Evolutionary conservation across 2,113 vertebrate genomes (phyloP), one percentile per base, ranked within the genome.

Genomic region (Bambusicola thoracicus): DNA sequence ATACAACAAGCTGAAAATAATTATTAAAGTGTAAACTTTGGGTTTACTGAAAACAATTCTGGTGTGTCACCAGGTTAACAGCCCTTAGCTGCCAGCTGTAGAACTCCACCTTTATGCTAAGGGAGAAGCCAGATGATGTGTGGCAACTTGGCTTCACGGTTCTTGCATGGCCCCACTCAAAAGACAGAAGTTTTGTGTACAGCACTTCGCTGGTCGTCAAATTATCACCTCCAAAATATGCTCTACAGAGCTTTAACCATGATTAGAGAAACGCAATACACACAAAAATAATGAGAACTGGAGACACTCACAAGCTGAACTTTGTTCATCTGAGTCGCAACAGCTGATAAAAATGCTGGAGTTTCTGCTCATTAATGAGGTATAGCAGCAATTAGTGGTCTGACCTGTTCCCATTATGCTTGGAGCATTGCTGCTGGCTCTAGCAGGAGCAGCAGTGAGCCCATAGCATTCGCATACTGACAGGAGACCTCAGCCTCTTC

Each of bases 311-410:
- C 75, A 49, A 75, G 25, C 46, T 82, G 84, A 93, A 73, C 81
- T 91, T 85, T 77, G 67, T 21, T 66, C 66, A 5, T 9, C 12
- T 27, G 61, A 78, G 38, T 4, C 70, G 53, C 32, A 62, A 69
- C 81, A 89, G 93, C 62, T 69, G 72, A 91, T 41, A 49, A 85
- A 74, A 67, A 20, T 53, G 58, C 44, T 72, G 36, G n/a, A 46
- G 67, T 32, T 94, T 65, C 75, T 82, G 87, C 90, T 92, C 93
- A 62, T 95, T 91, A 91, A 87, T 75, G 85, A 95, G 44, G 43
- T 40, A 14, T 7, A 38, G 43, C 72, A 80, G 70, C 87, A 85
- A 85, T 82, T 85, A 87, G 30, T 21, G 34, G 44, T 55, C 59
- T 70, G 89, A 88, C 68, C 91, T 70, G n/a, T 63, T 83, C 63